These are phyloP conservation scores for Luehdorfia chinensis DNA, from an alignment of 1,140 invertebrate species.

Conservation along the genomic window DNA sequence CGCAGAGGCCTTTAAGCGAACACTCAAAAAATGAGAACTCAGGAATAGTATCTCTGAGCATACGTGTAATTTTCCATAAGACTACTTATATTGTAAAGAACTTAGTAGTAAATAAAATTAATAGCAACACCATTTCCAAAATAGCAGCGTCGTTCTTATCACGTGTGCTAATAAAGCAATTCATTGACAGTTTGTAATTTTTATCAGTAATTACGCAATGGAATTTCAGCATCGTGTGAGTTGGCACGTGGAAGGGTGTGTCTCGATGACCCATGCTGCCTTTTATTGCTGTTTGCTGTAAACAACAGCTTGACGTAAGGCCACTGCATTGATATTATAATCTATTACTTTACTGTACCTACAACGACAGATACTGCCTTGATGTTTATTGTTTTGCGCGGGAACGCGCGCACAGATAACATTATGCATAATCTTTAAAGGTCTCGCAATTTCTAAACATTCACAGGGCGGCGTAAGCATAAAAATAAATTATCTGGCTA, in stretches of 20 bases:
- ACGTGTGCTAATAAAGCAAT: too few species aligned
- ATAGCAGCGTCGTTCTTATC: too few species aligned
- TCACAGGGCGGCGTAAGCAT: constrained; percentile 7
- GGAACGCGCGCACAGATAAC: constrained; percentile 14
- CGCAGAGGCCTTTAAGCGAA: too few species aligned
- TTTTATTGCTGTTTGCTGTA: not conserved
- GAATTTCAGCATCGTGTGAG: constrained; percentile 1
- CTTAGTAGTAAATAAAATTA: too few species aligned
- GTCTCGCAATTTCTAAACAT: constrained; percentile 17
- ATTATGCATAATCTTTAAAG: constrained; percentile 12
- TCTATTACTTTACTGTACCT: constrained; percentile 21
- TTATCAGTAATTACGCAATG: not conserved
- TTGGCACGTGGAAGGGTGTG: constrained; percentile 30
- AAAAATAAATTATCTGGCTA: too few species aligned
- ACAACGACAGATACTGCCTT: constrained; percentile 24
- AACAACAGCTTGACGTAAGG: constrained; percentile 24
- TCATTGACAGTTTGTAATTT: not conserved
- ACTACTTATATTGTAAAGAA: too few species aligned
- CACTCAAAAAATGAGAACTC: too few species aligned
- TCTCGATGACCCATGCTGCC: constrained; percentile 21
- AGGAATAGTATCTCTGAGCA: too few species aligned
- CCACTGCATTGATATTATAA: constrained; percentile 19
- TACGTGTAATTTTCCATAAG: too few species aligned
- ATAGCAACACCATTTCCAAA: too few species aligned
- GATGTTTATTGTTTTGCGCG: constrained; percentile 32